Conservation (phyloP, 2,797 vertebrate species). For the Sebastes kiyomatsui region DNA sequence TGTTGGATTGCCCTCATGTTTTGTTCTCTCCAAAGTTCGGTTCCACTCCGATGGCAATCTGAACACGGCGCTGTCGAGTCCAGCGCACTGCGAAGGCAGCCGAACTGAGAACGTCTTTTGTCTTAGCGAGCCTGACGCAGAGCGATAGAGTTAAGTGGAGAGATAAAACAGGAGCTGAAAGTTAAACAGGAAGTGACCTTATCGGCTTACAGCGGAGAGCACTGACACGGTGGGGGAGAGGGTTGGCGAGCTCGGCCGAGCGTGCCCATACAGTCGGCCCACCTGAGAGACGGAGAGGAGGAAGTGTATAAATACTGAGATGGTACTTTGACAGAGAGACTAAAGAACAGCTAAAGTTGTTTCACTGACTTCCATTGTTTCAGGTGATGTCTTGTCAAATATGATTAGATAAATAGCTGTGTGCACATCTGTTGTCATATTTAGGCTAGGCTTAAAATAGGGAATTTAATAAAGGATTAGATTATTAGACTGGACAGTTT, state of each 20-base stretch:
- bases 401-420: constrained; percentile 8
- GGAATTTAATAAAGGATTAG: background rate
- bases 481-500: background rate
- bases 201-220: constrained; percentile 63
- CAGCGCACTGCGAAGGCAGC: constrained; percentile 26
- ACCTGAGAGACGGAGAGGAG: constrained; percentile 22
- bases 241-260: constrained; percentile 38
- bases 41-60: constrained; percentile 76
- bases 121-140: constrained; percentile 64
- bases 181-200: constrained; percentile 81
- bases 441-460: background rate
- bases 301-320: constrained; percentile 30
- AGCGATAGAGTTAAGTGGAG: constrained; percentile 72
- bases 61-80: constrained; percentile 46
- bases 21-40: constrained; percentile 59
- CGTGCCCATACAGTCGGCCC: constrained; percentile 10
- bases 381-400: background rate
- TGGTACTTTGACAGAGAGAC: constrained; percentile 39
- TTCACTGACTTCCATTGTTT: constrained; percentile 14
- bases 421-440: background rate
- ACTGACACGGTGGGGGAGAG: constrained; percentile 32
- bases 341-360: background rate
- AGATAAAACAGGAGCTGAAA: constrained; percentile 76
- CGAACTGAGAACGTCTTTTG: constrained; percentile 63
- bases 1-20: constrained; percentile 60